These are phyloP conservation scores for Ascidia mentula DNA, from an alignment of 23 tunicate species.

Conservation along the genomic window DNA sequence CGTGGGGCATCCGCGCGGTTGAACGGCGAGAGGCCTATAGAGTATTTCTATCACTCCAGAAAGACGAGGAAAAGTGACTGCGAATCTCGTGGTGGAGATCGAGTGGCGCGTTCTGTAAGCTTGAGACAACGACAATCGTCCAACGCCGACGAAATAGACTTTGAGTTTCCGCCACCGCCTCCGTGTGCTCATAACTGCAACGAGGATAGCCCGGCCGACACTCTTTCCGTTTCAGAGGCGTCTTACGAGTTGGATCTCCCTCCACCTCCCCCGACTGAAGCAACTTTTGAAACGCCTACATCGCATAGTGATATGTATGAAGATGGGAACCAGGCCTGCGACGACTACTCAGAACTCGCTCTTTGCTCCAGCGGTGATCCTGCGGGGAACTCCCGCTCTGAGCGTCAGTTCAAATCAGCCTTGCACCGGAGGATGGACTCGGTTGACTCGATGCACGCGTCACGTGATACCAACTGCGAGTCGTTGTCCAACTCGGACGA, in stretches of 20 bases:
- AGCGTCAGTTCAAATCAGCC: neutral
- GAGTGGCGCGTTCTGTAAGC: neutral
- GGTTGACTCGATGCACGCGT: slow-evolving; percentile 14
- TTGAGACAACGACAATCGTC: neutral
- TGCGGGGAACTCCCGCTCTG: neutral
- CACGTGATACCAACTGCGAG: slow-evolving; percentile 10
- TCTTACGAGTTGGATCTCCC: slow-evolving; percentile 29
- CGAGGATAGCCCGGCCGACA: slow-evolving; percentile 8
- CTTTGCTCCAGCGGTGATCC: slow-evolving; percentile 38
- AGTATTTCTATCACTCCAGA: neutral
- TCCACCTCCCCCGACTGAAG: slow-evolving; percentile 5
- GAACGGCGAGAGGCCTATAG: neutral
- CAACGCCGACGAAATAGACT: slow-evolving; percentile 11
- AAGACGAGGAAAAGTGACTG: neutral
- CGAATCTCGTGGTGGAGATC: neutral
- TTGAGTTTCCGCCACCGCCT: slow-evolving; percentile 41
- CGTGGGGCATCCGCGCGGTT: slow-evolving; percentile 19
- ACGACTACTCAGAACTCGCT: slow-evolving; percentile 26
- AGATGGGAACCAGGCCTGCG: neutral
- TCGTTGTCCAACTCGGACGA: slow-evolving; percentile 17
- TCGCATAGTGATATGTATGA: neutral
- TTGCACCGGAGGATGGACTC: neutral
- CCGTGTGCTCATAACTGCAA: neutral
- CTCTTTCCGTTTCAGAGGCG: slow-evolving; percentile 19
- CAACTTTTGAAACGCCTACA: slow-evolving; percentile 1